Conservation (phyloP, 2,113 vertebrate genomes). For the Barnardius zonarius region DNA sequence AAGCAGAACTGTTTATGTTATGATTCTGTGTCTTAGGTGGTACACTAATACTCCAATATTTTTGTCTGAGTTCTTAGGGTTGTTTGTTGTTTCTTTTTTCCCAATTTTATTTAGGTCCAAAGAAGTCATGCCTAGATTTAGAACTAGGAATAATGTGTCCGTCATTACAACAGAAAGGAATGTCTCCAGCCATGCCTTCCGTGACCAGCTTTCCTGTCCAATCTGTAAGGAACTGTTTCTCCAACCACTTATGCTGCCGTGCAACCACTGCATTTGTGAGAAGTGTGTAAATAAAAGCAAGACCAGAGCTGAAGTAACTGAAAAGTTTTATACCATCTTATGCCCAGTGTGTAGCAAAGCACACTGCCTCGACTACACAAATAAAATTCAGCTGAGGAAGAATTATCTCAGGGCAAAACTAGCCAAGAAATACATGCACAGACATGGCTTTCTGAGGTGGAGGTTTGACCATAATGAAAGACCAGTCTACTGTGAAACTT, state of each 20-base stretch:
- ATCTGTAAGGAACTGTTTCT: constrained; percentile 56
- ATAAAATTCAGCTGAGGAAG: constrained; percentile 64
- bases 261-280: constrained; percentile 68
- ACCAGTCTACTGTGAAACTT: constrained; percentile 61
- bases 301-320: constrained; percentile 41
- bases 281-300: constrained; percentile 50
- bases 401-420: constrained; percentile 67
- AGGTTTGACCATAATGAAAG: constrained; percentile 44
- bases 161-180: background rate
- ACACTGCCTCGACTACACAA: constrained; percentile 59
- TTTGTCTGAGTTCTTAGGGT: background rate
- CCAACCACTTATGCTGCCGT: constrained; percentile 70
- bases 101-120: constrained; percentile 11
- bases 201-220: constrained; percentile 60
- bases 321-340: constrained; percentile 65
- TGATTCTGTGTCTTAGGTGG: background rate
- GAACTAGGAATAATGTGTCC: background rate
- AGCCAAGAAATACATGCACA: constrained; percentile 67
- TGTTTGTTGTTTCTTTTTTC: no score
- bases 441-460: constrained; percentile 60
- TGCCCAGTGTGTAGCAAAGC: constrained; percentile 64
- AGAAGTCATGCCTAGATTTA: background rate
- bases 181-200: background rate
- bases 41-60: background rate
- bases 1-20: background rate